Evolutionary conservation across 2,888 invertebrate genomes (phyloP).

Genomic region (Spisula solida): DNA sequence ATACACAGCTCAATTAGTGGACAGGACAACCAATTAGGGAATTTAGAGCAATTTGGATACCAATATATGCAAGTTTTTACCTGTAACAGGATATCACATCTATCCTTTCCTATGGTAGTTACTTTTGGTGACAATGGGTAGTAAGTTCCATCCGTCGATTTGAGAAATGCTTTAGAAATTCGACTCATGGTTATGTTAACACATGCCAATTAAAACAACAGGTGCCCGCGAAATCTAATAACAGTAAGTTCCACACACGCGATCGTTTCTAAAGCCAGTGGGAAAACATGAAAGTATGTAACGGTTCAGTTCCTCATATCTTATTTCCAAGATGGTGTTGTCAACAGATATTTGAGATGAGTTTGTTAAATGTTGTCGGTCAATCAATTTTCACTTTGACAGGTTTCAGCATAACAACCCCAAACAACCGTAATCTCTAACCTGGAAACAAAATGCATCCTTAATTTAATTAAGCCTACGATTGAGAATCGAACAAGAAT

Average conservation of each 20-base stretch:
- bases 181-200: conserved; percentile 51
- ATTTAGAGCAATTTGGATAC: neutral
- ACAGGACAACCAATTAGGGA: neutral
- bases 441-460: conserved; percentile 74
- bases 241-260: conserved; percentile 8
- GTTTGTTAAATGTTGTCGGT: conserved; percentile 50
- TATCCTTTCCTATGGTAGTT: conserved; percentile 87
- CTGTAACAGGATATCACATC: conserved; percentile 87
- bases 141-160: conserved; percentile 82
- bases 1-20: too few species aligned
- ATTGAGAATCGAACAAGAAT: neutral
- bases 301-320: conserved; percentile 27
- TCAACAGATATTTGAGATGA: conserved; percentile 33
- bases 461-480: neutral
- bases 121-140: conserved; percentile 86
- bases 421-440: conserved; percentile 83
- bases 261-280: neutral
- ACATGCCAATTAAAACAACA: conserved; percentile 66
- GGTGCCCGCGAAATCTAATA: conserved; percentile 66
- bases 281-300: neutral
- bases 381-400: conserved; percentile 71
- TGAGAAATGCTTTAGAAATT: conserved; percentile 85
- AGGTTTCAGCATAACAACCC: conserved; percentile 79
- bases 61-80: conserved; percentile 72
- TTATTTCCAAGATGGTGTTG: conserved; percentile 13